Base-by-base conservation (phyloP, 2,888 invertebrate genomes). In the Drosophila birchii region DNA sequence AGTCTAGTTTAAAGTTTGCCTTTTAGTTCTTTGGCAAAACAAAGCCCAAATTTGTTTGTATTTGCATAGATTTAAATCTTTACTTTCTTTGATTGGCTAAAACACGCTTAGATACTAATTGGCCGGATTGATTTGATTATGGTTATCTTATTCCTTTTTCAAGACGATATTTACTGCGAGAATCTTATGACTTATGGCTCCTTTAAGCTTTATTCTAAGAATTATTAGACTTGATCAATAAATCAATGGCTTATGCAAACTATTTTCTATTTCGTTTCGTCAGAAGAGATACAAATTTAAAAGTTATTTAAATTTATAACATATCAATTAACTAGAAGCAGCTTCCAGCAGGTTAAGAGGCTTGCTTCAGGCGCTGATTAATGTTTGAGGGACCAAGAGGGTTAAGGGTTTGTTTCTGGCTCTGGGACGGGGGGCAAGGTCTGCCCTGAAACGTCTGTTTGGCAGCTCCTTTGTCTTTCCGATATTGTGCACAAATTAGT, bases 401-500 rank as follows among this genome's bases (percentile, higher is more conserved):
- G 64, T 64, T 63, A 63, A 49, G 64, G 49, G 23, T 8, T 34
- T 47, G 3, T n/a, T 20, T 5, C 20, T 26, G 47, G 5, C 51
- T 20, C 16, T 7, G 56, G 60, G 20, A 47, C 20, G n/a, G n/a
- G 36, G 23, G 29, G 8, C 8, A 39, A 23, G 49, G 9, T 32
- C 32, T 44, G 45, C 38, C 18, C 47, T 16, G 9, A 26, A 29
- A 47, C 11, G 47, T 47, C 47, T 32, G 47, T 12, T 12, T 23
- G 53, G 44, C 51, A 58, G 51, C 54, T 56, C 84, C 75, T 76
- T 87, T 88, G 86, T 78, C 76, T 86, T 83, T 86, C 62, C 88
- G 63, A 86, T 79, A 51, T 70, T 81, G 59, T 86, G 89, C 89
- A 89, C 89, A 86, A 86, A 86, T 86, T 89, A 86, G 86, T 86